Base-by-base conservation (phyloP, 2,797 vertebrate species). In the Chiroxiphia lanceolata region DNA sequence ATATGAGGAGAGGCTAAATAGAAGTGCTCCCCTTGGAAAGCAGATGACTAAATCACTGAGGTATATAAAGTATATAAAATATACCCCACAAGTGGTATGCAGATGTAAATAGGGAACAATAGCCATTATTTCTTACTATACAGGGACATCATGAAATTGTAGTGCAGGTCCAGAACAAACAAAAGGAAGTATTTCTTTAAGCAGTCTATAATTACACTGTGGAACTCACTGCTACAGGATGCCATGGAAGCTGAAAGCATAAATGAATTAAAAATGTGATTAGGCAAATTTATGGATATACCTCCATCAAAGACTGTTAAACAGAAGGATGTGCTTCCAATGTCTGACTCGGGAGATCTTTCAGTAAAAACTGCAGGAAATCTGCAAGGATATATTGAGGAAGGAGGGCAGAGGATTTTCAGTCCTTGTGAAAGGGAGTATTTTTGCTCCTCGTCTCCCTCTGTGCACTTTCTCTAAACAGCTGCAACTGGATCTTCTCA, bases 201-300 rank as follows among this genome's bases (percentile, higher is more conserved):
- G n/a, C 51, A 74, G 10, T 17, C 53, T 60, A 1, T 87, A 94
- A 95, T 91, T 74, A 71, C 80, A 87, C 86, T 93, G 61, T 83
- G 65, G 34, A 61, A 54, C 48, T 60, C 8, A 0, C 50, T 91
- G 75, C 64, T 94, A 26, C 69, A 78, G 91, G 88, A 90, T 88
- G n/a, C 48, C 50, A 51, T 79, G 61, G 75, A 89, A 77, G 81
- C 61, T 64, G 67, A 90, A 95, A 95, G 69, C 69, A 81, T 51
- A 91, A 94, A 79, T 69, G 50, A 68, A 88, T 93, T 88, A 50
- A 90, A 93, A 94, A 94, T 83, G 19, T 10, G 57, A 83, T 91
- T 86, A 88, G 53, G 53, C 69, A 90, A 83, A 88, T 88, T 78
- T 88, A 75, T 83, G 65, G 61, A 69, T 88, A 76, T 42, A 85